phyloP scores from a whole-genome alignment of 2,113 vertebrate species.

The Eptesicus fuscus region DNA sequence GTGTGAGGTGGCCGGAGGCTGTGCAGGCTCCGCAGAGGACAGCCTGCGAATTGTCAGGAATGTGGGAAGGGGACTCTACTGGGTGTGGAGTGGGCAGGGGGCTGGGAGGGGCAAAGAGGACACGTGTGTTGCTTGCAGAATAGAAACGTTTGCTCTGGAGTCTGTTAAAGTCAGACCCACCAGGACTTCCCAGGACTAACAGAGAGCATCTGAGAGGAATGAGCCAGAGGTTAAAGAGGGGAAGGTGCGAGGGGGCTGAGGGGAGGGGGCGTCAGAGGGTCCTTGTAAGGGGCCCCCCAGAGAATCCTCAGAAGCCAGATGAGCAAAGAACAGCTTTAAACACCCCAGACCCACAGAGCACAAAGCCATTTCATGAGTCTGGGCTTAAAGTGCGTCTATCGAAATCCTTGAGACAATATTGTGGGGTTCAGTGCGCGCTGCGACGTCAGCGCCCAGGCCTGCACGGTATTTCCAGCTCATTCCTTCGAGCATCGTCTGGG shows the following conservation, averaged over 20 bases:
- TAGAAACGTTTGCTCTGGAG: background rate
- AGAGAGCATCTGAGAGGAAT: background rate
- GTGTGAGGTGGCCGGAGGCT: background rate
- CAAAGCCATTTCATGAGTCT: background rate
- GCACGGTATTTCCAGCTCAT: background rate
- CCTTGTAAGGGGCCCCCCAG: background rate
- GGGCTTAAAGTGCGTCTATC: background rate
- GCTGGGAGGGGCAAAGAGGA: too few species aligned
- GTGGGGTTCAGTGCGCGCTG: too few species aligned
- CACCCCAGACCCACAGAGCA: too few species aligned
- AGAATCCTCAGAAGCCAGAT: background rate
- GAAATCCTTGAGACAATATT: background rate
- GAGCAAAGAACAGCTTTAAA: background rate
- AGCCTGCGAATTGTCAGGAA: background rate
- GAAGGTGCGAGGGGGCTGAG: accelerated
- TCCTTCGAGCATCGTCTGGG: background rate
- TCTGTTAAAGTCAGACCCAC: background rate
- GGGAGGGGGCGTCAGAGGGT: too few species aligned
- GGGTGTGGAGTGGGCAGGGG: too few species aligned
- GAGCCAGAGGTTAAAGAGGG: background rate
- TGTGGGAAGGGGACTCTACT: too few species aligned
- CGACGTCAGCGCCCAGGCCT: background rate
- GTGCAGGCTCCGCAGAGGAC: background rate
- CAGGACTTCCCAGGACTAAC: background rate
- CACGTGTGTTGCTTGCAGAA: background rate